Base-by-base conservation (phyloP, 2,888 invertebrate species). In the Eupsilia transversa region DNA sequence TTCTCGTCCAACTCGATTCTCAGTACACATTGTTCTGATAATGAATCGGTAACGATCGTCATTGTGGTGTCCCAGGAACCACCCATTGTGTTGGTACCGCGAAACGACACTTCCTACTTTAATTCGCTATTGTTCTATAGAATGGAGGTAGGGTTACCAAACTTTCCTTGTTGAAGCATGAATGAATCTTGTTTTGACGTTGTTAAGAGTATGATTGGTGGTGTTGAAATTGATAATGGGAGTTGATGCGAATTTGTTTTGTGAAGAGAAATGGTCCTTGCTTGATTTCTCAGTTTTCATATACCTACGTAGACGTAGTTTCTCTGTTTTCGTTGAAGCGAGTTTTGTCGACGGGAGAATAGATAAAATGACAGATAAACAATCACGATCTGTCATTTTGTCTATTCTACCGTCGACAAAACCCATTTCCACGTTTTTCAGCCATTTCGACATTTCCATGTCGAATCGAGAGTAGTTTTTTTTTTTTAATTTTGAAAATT, bases 71-170 rank as follows among this genome's bases (percentile, higher is more conserved):
- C 87, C 80, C 82, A 80, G 72, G 80, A 82, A 85, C 72, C 52
- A 72, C 56, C 87, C 85, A 91, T 90, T 90, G 90, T 90, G 79
- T 77, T 68, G 77, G 73, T 90, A 87, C 87, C 73, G 67, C 83
- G 89, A 89, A 89, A 74, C 72, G 86, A 84, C 84, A 85, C 85
- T 90, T 89, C 86, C 88, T 85, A 80, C 82, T 82, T 78, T 78
- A 77, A 86, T 83, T 83, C 65, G 67, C 79, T 66, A 85, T 89
- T 89, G 84, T 84, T 86, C 86, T 71, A 79, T 57, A 30, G 83
- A 79, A 79, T 69, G 57, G 79, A 68, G 61, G 70, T 83, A 86
- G 80, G 85, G 72, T 87, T 76, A 78, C 86, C 72, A 83, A 79
- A 73, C 80, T 72, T 69, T 54, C n/a, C 69, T 72, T 59, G 75